Percentiles rank a stretch among this genome's conserved stretches.
Conservation (phyloP, 2,113 vertebrate genomes). For the Benitochromis conjunctus region DNA sequence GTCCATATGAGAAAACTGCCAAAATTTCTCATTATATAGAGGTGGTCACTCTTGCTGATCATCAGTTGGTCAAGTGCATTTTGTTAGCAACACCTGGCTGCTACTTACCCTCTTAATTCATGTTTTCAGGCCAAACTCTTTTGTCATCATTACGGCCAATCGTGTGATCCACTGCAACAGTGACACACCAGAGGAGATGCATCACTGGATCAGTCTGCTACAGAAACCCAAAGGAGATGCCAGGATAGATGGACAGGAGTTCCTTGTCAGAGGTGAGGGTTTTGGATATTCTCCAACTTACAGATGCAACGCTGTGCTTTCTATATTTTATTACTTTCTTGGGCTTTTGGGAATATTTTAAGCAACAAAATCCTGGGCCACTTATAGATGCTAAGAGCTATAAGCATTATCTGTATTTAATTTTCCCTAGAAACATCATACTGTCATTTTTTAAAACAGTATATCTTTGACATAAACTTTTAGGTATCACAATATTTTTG, state of each 20-base stretch:
- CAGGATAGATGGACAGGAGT: constrained; percentile 87
- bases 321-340: background rate
- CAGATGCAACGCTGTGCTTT: background rate
- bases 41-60: background rate
- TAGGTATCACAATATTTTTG: background rate
- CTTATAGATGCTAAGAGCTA: background rate
- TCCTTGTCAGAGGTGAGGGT: constrained; percentile 82
- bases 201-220: constrained; percentile 92
- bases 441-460: background rate
- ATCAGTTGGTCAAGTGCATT: background rate
- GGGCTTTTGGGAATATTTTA: background rate
- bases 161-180: constrained; percentile 93
- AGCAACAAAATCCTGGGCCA: background rate
- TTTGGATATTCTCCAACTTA: background rate
- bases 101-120: background rate
- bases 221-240: constrained; percentile 90
- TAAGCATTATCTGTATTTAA: background rate
- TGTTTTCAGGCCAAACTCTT: constrained; percentile 84
- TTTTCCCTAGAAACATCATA: background rate
- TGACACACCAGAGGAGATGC: constrained; percentile 90
- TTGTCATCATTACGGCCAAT: constrained; percentile 93
- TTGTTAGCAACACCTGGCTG: background rate
- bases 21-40: background rate
- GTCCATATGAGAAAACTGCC: background rate
- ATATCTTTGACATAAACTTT: background rate